Percentiles rank a stretch among this genome's conserved stretches.
phyloP scores from a whole-genome alignment of 2,888 invertebrate genomes.

The Agonopterix heracliana region DNA sequence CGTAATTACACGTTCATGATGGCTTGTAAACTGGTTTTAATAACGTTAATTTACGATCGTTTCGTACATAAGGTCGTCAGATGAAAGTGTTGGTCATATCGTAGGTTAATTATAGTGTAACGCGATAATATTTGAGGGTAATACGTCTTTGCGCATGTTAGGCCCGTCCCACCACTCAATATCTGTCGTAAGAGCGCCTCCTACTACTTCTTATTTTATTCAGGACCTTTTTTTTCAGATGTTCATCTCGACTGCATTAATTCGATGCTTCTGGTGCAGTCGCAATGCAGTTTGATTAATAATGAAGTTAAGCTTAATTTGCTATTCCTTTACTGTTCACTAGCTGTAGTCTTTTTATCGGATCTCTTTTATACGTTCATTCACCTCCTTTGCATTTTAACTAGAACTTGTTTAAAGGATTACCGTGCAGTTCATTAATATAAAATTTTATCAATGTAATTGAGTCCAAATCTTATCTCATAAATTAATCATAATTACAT shows the following conservation, averaged over 20 bases:
- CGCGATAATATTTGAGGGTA: constrained; percentile 42
- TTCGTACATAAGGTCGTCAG: constrained; percentile 54
- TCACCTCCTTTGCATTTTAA: too few relatives aligned
- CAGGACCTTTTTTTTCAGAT: constrained; percentile 55
- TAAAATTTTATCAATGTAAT: too few relatives aligned
- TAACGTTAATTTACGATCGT: constrained; percentile 65
- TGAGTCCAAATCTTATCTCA: too few relatives aligned
- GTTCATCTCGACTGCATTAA: constrained; percentile 66
- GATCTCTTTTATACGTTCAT: too few relatives aligned
- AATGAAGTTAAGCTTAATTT: constrained; percentile 35
- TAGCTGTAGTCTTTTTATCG: background rate
- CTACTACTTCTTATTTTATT: constrained; percentile 74
- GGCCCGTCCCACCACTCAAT: constrained; percentile 75
- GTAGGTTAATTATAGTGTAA: constrained; percentile 53
- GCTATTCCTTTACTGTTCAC: constrained; percentile 1
- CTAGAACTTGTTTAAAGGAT: too few relatives aligned
- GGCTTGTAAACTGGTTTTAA: constrained; percentile 70
- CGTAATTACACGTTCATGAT: constrained; percentile 69
- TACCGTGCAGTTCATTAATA: too few relatives aligned
- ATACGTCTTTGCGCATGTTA: constrained; percentile 72
- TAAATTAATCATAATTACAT: too few relatives aligned
- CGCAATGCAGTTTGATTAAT: constrained; percentile 73
- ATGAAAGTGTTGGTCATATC: constrained; percentile 58
- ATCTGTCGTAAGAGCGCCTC: constrained; percentile 72
- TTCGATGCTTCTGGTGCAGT: constrained; percentile 41